phyloP scores from a whole-genome alignment of 2,113 vertebrate genomes.

The Xiphophorus hellerii region DNA sequence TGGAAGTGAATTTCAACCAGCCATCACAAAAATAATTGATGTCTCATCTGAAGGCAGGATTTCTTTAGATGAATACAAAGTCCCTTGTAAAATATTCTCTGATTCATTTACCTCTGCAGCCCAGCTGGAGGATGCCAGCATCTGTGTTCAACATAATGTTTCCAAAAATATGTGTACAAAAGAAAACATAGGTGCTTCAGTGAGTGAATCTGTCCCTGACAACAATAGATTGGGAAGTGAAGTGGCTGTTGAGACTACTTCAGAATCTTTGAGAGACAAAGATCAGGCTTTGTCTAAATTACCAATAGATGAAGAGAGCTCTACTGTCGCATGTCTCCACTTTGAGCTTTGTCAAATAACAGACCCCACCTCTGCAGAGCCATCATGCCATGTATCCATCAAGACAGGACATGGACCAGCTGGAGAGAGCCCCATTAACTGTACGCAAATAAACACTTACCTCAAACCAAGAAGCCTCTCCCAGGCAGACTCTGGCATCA shows the following conservation, averaged over 20 bases:
- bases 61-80: conserved; percentile 20
- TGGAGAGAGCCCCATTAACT: conserved; percentile 2
- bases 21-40: conserved; percentile 75
- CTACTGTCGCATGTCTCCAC: not conserved
- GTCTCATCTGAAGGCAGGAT: conserved; percentile 70
- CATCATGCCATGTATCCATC: conserved; percentile 14
- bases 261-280: conserved; percentile 64
- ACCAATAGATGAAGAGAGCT: conserved; percentile 35
- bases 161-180: conserved; percentile 82
- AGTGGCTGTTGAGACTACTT: conserved; percentile 60
- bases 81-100: not conserved
- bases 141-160: not conserved
- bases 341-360: conserved; percentile 9
- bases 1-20: conserved; percentile 41
- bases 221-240: conserved; percentile 19
- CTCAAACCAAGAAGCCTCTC: conserved; percentile 20
- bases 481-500: conserved; percentile 15
- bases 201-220: conserved; percentile 81
- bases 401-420: conserved; percentile 20
- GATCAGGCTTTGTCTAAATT: conserved; percentile 26
- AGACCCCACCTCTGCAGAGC: conserved; percentile 7
- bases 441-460: conserved; percentile 14
- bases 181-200: conserved; percentile 58
- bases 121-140: not conserved
- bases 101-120: not conserved